Conservation (phyloP, 2,888 invertebrate species). For the Rhodophaea formosa region DNA sequence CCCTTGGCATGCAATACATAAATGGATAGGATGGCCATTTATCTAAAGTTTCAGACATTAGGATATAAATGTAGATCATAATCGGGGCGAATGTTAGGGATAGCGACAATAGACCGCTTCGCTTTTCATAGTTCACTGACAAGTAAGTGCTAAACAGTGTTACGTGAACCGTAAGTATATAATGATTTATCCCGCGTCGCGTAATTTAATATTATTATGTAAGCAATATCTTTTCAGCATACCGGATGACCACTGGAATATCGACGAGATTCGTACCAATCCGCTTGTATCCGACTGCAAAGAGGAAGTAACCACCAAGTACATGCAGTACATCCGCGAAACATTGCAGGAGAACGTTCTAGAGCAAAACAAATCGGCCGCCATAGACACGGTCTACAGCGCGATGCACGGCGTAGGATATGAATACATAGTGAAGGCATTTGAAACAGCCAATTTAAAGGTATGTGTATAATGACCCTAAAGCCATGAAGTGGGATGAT, state of each 20-base stretch:
- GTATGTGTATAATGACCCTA: too few relatives aligned
- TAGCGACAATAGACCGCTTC: too few relatives aligned
- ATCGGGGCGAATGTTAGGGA: too few relatives aligned
- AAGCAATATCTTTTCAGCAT: conserved; percentile 76
- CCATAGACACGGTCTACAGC: conserved; percentile 90
- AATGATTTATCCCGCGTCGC: too few relatives aligned
- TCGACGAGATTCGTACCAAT: conserved; percentile 75
- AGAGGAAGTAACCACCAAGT: conserved; percentile 83
- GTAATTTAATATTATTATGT: not conserved
- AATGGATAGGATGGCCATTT: too few relatives aligned
- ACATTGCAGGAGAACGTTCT: conserved; percentile 77
- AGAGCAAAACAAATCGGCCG: conserved; percentile 77
- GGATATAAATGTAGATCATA: too few relatives aligned
- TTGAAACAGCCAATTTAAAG: conserved; percentile 87
- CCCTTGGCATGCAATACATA: too few relatives aligned
- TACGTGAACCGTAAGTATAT: too few relatives aligned
- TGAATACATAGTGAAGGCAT: conserved; percentile 87
- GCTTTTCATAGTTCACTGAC: too few relatives aligned
- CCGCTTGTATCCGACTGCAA: conserved; percentile 85
- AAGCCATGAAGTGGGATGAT: too few relatives aligned
- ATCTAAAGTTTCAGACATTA: too few relatives aligned
- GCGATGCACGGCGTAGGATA: conserved; percentile 99
- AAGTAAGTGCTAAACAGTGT: too few relatives aligned
- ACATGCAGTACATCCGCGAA: conserved; percentile 82
- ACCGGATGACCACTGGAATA: conserved; percentile 89